Conservation (phyloP, 2,888 invertebrate genomes). For the Eurois occulta region DNA sequence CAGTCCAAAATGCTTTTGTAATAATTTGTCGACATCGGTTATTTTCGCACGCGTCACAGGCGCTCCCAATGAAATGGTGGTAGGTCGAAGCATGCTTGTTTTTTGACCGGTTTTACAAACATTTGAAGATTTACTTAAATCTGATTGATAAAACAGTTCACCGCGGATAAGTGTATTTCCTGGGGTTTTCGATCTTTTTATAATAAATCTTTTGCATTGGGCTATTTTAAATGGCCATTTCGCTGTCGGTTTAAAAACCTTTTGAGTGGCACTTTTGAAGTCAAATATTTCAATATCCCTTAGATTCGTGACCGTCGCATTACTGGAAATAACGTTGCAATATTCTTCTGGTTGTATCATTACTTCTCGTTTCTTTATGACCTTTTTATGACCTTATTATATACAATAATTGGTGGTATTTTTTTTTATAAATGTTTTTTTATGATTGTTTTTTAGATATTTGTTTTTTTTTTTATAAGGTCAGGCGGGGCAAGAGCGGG, state of each 20-base stretch:
- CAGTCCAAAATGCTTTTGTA: not conserved
- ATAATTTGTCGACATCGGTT: not conserved
- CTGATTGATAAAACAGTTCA: constrained; percentile 1
- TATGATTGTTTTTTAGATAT: no score
- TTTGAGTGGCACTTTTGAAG: constrained; percentile 13
- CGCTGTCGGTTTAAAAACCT: no score
- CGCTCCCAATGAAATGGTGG: not conserved
- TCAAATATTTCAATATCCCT: constrained; percentile 35
- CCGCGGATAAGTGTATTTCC: constrained; percentile 14
- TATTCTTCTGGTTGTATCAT: constrained; percentile 62
- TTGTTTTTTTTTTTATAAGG: no score
- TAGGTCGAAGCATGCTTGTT: not conserved
- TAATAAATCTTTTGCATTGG: constrained; percentile 10
- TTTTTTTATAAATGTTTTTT: no score
- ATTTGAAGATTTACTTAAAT: not conserved
- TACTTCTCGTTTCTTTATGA: constrained; percentile 59
- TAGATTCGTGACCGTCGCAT: constrained; percentile 55
- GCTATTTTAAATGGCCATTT: not conserved
- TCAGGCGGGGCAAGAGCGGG: no score
- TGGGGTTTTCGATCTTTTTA: constrained; percentile 10
- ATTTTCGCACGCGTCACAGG: not conserved
- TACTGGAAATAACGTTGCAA: constrained; percentile 51
- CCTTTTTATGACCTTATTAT: no score
- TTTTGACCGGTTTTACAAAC: not conserved
- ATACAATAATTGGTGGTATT: no score